Evolutionary conservation across 2,797 vertebrate species (phyloP).

Genomic region (Serranus cabrilla): DNA sequence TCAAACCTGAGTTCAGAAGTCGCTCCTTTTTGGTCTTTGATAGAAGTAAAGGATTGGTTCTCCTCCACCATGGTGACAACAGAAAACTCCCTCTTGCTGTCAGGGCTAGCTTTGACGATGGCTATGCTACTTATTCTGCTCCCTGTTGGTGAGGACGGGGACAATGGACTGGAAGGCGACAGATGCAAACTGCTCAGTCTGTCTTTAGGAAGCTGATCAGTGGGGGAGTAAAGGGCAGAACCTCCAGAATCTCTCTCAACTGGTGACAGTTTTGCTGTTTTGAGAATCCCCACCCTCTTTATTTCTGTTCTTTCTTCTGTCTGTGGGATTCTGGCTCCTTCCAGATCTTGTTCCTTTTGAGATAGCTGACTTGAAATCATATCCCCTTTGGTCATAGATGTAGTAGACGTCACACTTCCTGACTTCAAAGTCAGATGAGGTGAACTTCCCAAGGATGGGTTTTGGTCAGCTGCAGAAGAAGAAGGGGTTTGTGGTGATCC

Average conservation of each 20-base stretch:
- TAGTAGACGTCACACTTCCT: conserved; percentile 15
- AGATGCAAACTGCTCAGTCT: conserved; percentile 35
- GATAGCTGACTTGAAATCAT: conserved; percentile 11
- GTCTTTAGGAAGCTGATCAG: conserved; percentile 42
- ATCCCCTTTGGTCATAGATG: background rate
- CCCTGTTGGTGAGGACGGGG: conserved; percentile 45
- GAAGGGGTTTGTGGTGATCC: conserved; percentile 5
- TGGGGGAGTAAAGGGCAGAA: conserved; percentile 2
- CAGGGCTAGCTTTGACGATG: conserved; percentile 63
- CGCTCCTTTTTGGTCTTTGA: conserved; percentile 21
- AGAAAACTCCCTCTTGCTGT: conserved; percentile 74
- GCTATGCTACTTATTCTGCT: conserved; percentile 40
- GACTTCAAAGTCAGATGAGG: conserved; percentile 21
- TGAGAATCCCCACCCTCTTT: conserved; percentile 47
- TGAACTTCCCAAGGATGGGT: background rate
- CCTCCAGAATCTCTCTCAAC: conserved; percentile 1
- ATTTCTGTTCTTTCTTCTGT: conserved; percentile 42
- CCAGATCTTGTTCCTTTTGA: conserved; percentile 19
- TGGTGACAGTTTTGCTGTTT: conserved; percentile 28
- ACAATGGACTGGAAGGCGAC: conserved; percentile 22
- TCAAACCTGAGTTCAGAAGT: background rate
- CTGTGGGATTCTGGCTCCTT: background rate
- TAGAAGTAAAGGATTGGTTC: background rate
- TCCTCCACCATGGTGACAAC: conserved; percentile 69
- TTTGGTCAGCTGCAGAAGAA: conserved; percentile 17